Base-by-base conservation (phyloP, 2,888 invertebrate genomes). In the Idaea aversata region DNA sequence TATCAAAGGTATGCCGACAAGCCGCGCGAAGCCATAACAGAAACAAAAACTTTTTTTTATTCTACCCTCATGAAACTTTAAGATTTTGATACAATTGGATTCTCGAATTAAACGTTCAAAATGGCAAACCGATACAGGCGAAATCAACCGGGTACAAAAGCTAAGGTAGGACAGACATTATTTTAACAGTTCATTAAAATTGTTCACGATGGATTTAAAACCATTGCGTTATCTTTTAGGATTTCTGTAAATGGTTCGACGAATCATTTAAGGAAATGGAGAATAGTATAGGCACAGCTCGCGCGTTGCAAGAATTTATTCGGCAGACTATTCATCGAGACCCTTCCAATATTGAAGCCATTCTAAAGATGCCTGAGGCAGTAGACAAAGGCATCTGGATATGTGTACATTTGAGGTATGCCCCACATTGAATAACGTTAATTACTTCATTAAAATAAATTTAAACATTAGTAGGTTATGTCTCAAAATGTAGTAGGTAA, bases 361-460 rank as follows among this genome's bases (percentile, higher is more conserved):
- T 99, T 81, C 93, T 99, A 63, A 98, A 96, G 79, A 98, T 99
- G 94, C 99, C 99, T 2, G 99, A 99, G 77, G 96, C 97, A 25
- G 99, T 99, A 90, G 99, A 99, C 85, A 99, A 99, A 88, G 99
- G 99, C 58, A 99, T 99, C 62, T 99, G 99, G 99, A 99, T 99
- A 92, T 99, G 99, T 88, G 99, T 99, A 93, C 99, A 99, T 93
- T 94, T 99, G 68, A 95, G 97, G 97, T 97, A 88, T 69, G 60
- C 7, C 25, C 25, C 25, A 25, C 25, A 25, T 25, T 25, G 2
- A 7, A 36, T 7, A 36, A 36, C 36, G 5, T 25, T 25, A 25
- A 3, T 25, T 25, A 25, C 25, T 25, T 25, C 5, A 36, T 36
- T 36, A 7, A n/a, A n/a, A n/a, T n/a, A n/a, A n/a, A 36, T 10